Evolutionary conservation across 2,113 vertebrate species (phyloP).

Genomic region (Urocitellus parryii): DNA sequence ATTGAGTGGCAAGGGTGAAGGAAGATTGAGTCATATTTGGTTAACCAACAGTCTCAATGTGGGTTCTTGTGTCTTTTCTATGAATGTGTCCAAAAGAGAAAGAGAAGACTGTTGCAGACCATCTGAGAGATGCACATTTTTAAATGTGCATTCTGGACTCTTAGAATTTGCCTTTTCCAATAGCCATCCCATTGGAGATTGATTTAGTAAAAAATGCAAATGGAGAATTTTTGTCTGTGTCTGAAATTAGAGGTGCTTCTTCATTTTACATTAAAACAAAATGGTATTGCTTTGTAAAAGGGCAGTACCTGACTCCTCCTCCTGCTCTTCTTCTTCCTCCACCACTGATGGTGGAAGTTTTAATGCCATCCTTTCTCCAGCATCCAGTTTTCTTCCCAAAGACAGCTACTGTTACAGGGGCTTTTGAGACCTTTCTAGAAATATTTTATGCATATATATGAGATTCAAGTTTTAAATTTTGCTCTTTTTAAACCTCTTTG

Average conservation of each 20-base stretch:
- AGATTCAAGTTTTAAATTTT: background rate
- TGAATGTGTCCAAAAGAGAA: background rate
- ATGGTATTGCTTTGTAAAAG: background rate
- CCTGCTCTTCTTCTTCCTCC: background rate
- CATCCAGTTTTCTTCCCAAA: background rate
- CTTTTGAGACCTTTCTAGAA: background rate
- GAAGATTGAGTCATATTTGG: background rate
- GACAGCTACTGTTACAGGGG: background rate
- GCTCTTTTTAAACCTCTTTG: background rate
- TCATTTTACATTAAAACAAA: constrained; percentile 39
- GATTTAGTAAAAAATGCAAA: background rate
- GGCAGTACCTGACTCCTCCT: background rate
- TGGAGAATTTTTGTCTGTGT: background rate
- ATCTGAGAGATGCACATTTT: background rate
- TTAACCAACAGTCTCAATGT: background rate
- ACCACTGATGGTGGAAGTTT: background rate
- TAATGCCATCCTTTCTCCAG: background rate
- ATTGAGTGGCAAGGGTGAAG: background rate
- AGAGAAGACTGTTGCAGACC: background rate
- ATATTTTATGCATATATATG: background rate
- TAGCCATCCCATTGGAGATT: background rate
- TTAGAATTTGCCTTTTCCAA: constrained; percentile 9
- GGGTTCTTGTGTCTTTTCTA: background rate
- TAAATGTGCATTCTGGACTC: background rate
- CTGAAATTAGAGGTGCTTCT: background rate